Evolutionary conservation across 37 sponge, comb jelly and placozoan species (phyloP).

Genomic region (Bolinopsis microptera): DNA sequence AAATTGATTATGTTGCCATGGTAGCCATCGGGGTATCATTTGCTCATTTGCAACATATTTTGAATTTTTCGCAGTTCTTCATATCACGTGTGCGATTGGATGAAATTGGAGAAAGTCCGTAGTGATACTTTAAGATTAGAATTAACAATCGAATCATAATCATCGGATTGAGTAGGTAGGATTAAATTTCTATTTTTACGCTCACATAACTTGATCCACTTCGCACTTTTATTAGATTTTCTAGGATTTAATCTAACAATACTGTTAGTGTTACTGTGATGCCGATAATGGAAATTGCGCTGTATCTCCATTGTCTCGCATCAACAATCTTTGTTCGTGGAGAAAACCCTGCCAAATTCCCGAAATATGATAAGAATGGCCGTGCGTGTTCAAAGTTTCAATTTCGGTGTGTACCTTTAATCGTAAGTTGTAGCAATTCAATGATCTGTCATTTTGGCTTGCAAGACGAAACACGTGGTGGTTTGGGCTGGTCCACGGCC

Average conservation of each 20-base stretch:
- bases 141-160: neutral
- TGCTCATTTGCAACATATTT: neutral
- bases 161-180: neutral
- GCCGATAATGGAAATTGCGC: neutral
- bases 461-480: too few relatives aligned
- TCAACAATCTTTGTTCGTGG: too few relatives aligned
- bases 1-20: neutral
- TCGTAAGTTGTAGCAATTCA: too few relatives aligned
- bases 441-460: too few relatives aligned
- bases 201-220: neutral
- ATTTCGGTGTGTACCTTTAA: too few relatives aligned
- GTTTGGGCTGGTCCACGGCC: neutral
- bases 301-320: neutral
- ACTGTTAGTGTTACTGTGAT: neutral
- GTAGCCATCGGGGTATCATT: neutral
- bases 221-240: neutral
- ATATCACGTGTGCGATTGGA: neutral
- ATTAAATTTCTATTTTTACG: neutral
- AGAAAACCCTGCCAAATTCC: neutral
- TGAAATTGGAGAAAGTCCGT: neutral
- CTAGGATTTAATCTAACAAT: neutral
- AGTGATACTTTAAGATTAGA: neutral
- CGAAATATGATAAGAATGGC: neutral
- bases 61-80: neutral
- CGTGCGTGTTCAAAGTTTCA: neutral